A percentile compares a stretch with the other conserved stretches of the same genome.
phyloP scores from a whole-genome alignment of 1,140 invertebrate species.

The Drosophila leontia region DNA sequence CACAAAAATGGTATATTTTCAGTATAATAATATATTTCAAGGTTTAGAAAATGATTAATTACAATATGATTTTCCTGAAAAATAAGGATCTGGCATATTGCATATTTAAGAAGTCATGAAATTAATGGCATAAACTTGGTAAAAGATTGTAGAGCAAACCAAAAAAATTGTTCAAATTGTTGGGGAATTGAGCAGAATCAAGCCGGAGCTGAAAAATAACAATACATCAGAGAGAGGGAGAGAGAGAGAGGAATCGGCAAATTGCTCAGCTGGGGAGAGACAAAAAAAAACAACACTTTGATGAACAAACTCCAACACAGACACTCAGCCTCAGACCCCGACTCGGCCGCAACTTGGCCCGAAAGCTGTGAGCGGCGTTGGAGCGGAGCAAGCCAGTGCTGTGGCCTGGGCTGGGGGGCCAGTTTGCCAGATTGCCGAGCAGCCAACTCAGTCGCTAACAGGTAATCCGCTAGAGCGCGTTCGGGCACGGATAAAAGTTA shows the following conservation, averaged over 20 bases:
- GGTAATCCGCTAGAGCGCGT: slow-evolving; percentile 72
- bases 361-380: slow-evolving; percentile 28
- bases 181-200: not conserved
- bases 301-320: slow-evolving; percentile 1
- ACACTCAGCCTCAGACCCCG: not conserved
- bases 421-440: slow-evolving; percentile 19
- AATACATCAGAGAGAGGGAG: not conserved
- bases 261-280: slow-evolving; percentile 4
- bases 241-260: not conserved
- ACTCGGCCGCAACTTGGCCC: slow-evolving; percentile 28
- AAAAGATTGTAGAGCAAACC: not conserved
- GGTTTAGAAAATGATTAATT: too few relatives aligned
- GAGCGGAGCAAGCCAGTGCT: slow-evolving; percentile 22
- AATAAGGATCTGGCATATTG: too few relatives aligned
- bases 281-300: not conserved
- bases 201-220: not conserved
- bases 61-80: too few relatives aligned
- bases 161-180: not conserved
- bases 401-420: slow-evolving; percentile 4
- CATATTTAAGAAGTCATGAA: not conserved
- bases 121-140: not conserved
- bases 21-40: too few relatives aligned
- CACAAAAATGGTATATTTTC: too few relatives aligned
- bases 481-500: slow-evolving; percentile 64
- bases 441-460: slow-evolving; percentile 61